Conservation (phyloP, 2,113 vertebrate genomes). For the Axis porcinus region DNA sequence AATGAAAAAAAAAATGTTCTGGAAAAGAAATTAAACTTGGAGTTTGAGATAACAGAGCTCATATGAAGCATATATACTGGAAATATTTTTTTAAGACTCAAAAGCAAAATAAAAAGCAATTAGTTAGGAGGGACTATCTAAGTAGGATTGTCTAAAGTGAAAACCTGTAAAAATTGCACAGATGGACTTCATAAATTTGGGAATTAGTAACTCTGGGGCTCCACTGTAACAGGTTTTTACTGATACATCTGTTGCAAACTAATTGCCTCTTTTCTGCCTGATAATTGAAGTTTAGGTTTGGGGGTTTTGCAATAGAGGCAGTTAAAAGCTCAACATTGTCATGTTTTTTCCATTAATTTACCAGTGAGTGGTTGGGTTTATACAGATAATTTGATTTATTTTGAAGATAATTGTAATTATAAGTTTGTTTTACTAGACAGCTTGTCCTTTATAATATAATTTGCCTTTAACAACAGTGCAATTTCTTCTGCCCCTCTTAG, state of each 20-base stretch:
- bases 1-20: constrained; percentile 44
- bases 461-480: constrained; percentile 63
- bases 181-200: constrained; percentile 77
- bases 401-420: constrained; percentile 73
- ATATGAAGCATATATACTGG: constrained; percentile 52
- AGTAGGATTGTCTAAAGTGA: constrained; percentile 70
- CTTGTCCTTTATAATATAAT: constrained; percentile 78
- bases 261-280: constrained; percentile 75
- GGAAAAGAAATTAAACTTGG: constrained; percentile 81
- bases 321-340: constrained; percentile 75
- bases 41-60: constrained; percentile 61
- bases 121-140: constrained; percentile 70
- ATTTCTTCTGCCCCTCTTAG: constrained; percentile 70
- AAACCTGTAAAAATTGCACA: constrained; percentile 69
- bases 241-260: constrained; percentile 71
- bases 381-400: constrained; percentile 77
- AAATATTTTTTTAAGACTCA: constrained; percentile 43
- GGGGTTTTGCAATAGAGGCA: constrained; percentile 64
- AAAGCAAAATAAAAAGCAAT: constrained; percentile 57
- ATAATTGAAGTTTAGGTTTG: constrained; percentile 65
- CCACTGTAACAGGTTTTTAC: constrained; percentile 57
- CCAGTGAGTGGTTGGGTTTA: constrained; percentile 61
- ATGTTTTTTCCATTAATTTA: constrained; percentile 73
- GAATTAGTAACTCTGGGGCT: constrained; percentile 74
- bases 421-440: constrained; percentile 71